Percentiles rank a stretch among this genome's conserved stretches.
phyloP scores from a whole-genome alignment of 2,888 invertebrate species.

The Apamea crenata region DNA sequence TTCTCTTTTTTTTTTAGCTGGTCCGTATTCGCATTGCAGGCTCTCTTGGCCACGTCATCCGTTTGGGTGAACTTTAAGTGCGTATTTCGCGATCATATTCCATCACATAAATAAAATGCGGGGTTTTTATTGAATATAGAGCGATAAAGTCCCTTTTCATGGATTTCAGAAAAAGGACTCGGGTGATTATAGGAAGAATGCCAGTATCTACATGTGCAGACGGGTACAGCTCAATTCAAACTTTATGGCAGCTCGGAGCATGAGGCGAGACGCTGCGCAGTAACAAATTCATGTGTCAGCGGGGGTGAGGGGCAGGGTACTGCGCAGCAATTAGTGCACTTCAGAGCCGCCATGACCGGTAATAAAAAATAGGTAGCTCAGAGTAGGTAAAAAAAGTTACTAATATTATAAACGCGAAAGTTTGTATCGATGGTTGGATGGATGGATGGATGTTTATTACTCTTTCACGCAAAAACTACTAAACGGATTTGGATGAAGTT shows the following conservation, averaged over 20 bases:
- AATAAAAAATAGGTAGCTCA: neutral
- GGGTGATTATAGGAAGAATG: slow-evolving; percentile 2
- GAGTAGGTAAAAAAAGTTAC: neutral
- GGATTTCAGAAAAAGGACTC: neutral
- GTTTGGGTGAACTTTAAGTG: slow-evolving; percentile 22
- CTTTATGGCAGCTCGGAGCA: neutral
- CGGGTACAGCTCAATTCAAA: neutral
- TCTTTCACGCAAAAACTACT: no score
- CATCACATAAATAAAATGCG: slow-evolving; percentile 1
- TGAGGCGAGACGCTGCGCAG: neutral
- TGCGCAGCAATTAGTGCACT: no score
- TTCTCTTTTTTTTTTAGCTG: slow-evolving; percentile 1
- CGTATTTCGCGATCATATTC: slow-evolving; percentile 18
- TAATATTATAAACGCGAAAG: no score
- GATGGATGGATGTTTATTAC: no score
- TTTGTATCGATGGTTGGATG: no score
- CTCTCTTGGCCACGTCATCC: slow-evolving; percentile 8
- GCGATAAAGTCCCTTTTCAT: slow-evolving; percentile 14
- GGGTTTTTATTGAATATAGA: slow-evolving; percentile 19
- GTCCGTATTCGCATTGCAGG: slow-evolving; percentile 23
- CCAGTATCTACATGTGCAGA: neutral
- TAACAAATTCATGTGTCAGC: no score
- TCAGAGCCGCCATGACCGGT: neutral
- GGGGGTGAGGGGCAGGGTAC: no score
- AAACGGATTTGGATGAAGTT: no score